Evolutionary conservation across 1,140 invertebrate species (phyloP).

Genomic region (Drosophila suzukii): DNA sequence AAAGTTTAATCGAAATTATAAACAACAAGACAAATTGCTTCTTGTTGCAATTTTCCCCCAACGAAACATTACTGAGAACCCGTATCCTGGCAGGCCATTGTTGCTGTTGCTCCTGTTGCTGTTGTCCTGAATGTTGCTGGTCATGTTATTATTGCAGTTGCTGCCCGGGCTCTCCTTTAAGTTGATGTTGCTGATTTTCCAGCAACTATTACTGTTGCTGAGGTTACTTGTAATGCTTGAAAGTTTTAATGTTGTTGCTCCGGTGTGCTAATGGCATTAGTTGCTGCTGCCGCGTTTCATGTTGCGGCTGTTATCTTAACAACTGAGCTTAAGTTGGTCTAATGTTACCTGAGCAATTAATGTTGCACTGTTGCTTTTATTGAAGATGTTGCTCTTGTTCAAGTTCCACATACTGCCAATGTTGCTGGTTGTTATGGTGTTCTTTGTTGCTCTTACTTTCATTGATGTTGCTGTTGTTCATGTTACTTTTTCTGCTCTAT

Average conservation of each 20-base stretch:
- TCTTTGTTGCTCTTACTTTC: not conserved
- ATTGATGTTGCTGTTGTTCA: too few relatives aligned
- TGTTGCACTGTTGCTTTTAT: not conserved
- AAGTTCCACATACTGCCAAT: not conserved
- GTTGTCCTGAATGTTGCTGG: conserved; percentile 14
- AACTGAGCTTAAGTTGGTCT: not conserved
- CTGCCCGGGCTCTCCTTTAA: conserved; percentile 4
- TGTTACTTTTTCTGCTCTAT: too few relatives aligned
- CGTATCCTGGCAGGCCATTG: conserved; percentile 35
- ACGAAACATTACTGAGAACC: conserved; percentile 5
- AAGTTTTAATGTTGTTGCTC: conserved; percentile 7
- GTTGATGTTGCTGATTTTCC: conserved; percentile 12
- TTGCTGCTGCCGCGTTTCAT: conserved; percentile 6
- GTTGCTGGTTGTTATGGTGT: not conserved
- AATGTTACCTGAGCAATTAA: conserved; percentile 6
- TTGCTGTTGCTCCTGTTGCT: conserved; percentile 5
- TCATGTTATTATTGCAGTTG: conserved; percentile 28
- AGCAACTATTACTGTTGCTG: not conserved
- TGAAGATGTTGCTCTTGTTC: not conserved
- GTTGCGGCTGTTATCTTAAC: not conserved
- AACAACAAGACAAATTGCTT: conserved; percentile 82
- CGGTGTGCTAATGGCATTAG: conserved; percentile 1
- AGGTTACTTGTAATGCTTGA: not conserved
- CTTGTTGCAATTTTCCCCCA: conserved; percentile 73
- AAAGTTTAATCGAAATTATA: conserved; percentile 83